Percentiles rank a stretch among this genome's conserved stretches.
These are phyloP conservation scores for Aphidoletes aphidimyza DNA, from an alignment of 2,888 invertebrate genomes.

Conservation along the genomic window DNA sequence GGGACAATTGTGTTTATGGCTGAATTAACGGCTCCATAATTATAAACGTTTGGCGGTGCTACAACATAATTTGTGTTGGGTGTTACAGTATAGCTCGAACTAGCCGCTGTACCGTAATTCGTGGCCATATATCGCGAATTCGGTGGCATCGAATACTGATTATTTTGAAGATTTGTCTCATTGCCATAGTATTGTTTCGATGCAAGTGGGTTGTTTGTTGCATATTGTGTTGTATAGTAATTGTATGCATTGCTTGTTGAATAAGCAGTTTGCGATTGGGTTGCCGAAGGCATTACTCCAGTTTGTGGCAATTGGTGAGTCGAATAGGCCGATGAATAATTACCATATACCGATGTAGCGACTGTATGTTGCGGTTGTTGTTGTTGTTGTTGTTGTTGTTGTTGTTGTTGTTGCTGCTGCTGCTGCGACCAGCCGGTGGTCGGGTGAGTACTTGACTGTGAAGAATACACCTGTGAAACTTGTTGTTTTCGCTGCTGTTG, in stretches of 20 bases:
- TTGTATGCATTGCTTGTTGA: background rate
- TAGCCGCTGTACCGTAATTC: background rate
- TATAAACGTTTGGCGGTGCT: background rate
- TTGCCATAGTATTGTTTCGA: slow-evolving; percentile 14
- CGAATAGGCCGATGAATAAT: slow-evolving; percentile 62
- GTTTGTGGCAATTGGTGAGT: slow-evolving; percentile 53
- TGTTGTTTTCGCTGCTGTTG: background rate
- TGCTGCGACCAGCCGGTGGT: background rate
- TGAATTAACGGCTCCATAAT: background rate
- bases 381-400: slow-evolving; percentile 60
- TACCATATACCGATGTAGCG: too few relatives aligned
- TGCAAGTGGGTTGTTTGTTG: slow-evolving; percentile 51
- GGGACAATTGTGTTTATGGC: background rate
- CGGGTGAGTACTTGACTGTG: background rate
- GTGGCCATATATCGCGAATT: background rate
- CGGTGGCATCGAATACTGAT: background rate
- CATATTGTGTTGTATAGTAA: background rate
- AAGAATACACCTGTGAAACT: background rate
- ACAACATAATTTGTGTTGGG: too few relatives aligned
- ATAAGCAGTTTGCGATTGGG: background rate
- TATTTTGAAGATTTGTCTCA: background rate
- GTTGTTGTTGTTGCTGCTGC: background rate
- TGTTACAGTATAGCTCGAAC: background rate
- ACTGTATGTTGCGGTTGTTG: too few relatives aligned
- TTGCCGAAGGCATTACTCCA: background rate